Evolutionary conservation across 2,888 invertebrate species (phyloP).

Genomic region (Dolomedes plantarius): DNA sequence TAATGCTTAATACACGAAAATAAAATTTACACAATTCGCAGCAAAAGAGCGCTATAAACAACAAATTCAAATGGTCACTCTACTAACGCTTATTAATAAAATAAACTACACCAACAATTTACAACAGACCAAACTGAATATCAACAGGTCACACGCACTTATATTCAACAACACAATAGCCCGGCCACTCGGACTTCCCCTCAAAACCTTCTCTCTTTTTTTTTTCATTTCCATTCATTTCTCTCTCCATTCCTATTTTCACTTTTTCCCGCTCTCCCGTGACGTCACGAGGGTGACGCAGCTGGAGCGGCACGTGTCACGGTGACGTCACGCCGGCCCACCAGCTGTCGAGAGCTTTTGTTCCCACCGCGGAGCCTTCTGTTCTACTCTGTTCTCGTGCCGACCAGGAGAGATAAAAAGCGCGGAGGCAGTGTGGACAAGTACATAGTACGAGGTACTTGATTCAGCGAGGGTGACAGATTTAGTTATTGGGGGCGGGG

Average conservation of each 20-base stretch:
- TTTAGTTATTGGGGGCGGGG: background rate
- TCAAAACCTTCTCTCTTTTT: background rate
- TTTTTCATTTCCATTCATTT: conserved; percentile 14
- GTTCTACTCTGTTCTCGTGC: conserved; percentile 1
- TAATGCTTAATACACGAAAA: too few species aligned
- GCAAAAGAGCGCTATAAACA: too few species aligned
- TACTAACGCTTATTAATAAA: too few species aligned
- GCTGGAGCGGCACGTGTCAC: conserved; percentile 64
- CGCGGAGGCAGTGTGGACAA: background rate
- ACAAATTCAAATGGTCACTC: too few species aligned
- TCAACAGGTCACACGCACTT: background rate
- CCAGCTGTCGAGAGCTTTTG: conserved; percentile 69
- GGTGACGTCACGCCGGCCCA: conserved; percentile 66
- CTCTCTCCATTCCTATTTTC: conserved; percentile 10
- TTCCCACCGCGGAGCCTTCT: conserved; percentile 39
- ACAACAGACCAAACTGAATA: background rate
- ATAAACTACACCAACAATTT: background rate
- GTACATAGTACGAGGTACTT: background rate
- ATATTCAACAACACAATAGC: background rate
- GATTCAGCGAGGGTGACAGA: background rate
- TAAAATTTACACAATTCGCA: too few species aligned
- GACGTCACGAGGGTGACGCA: conserved; percentile 46
- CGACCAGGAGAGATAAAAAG: background rate
- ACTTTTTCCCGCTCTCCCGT: conserved; percentile 4
- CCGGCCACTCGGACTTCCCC: background rate